Conservation (phyloP, 2,113 vertebrate species). For the Hiodon alosoides region DNA sequence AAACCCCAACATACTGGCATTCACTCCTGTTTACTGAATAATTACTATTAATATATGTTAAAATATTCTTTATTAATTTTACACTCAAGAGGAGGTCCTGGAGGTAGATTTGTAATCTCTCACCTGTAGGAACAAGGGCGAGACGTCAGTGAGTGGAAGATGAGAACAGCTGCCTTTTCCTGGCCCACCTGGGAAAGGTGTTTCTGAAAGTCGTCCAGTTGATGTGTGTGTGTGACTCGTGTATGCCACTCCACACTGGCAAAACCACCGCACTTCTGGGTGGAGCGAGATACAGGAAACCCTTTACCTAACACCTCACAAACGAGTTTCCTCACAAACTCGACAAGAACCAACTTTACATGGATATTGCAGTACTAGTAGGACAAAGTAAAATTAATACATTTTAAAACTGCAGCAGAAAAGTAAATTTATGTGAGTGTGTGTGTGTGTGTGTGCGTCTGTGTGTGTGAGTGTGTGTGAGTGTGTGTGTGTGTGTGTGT, state of each 20-base stretch:
- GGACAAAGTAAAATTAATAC: background rate
- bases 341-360: background rate
- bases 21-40: constrained; percentile 6
- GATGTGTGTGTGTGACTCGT: background rate
- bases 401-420: background rate
- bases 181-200: background rate
- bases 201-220: background rate
- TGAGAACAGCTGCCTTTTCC: background rate
- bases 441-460: background rate
- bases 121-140: background rate
- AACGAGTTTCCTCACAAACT: background rate
- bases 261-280: background rate
- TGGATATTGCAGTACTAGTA: background rate
- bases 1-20: background rate
- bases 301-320: background rate
- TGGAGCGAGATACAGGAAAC: too few species aligned
- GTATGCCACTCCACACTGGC: background rate
- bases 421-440: background rate
- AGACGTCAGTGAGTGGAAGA: background rate
- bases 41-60: constrained; percentile 14
- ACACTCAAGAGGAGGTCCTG: constrained; percentile 6
- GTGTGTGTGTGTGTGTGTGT: background rate
- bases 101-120: constrained; percentile 9
- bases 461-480: background rate
- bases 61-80: constrained; percentile 19